These are phyloP conservation scores for Pelecanoides urinatrix DNA, from an alignment of 2,113 vertebrate genomes.

Conservation along the genomic window DNA sequence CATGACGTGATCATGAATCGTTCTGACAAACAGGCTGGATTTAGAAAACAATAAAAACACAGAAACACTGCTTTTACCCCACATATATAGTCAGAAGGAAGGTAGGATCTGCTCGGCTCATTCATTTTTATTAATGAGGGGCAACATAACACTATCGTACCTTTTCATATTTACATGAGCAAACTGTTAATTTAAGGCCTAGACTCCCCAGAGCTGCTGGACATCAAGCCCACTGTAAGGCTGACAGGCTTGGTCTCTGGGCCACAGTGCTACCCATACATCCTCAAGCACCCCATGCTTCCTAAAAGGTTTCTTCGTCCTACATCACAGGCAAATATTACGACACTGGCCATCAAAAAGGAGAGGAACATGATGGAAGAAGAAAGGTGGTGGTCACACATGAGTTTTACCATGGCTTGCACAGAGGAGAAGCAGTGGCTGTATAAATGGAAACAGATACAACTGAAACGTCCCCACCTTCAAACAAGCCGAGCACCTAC, in stretches of 20 bases:
- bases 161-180: not conserved
- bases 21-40: constrained; percentile 40
- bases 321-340: not conserved
- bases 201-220: not conserved
- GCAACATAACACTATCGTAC: not conserved
- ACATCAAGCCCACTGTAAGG: not conserved
- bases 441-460: not conserved
- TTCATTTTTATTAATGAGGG: not conserved
- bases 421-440: not conserved
- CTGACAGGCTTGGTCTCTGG: not conserved
- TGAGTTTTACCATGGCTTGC: not conserved
- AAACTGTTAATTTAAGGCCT: not conserved
- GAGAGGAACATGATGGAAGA: not conserved
- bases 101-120: not conserved
- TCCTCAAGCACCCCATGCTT: not conserved
- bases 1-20: not conserved
- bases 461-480: not conserved
- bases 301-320: not conserved
- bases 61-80: constrained; percentile 37
- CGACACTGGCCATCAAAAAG: not conserved
- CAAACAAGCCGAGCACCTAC: not conserved
- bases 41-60: constrained; percentile 10
- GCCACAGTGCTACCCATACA: not conserved
- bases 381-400: not conserved
- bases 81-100: not conserved